Evolutionary conservation across 2,888 invertebrate genomes (phyloP).

Genomic region (Ametastegia equiseti): DNA sequence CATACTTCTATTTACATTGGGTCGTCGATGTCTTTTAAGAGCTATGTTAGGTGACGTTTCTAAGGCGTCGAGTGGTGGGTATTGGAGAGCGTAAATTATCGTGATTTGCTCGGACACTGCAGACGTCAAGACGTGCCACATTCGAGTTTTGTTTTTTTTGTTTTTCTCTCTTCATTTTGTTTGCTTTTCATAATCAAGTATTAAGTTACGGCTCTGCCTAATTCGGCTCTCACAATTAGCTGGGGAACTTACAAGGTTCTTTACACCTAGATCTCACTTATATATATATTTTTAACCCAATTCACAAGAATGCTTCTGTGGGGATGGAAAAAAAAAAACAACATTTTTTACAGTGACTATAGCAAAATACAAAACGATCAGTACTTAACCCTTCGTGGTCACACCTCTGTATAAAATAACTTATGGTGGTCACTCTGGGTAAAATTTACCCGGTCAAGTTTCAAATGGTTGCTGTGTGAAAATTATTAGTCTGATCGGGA

Average conservation of each 20-base stretch:
- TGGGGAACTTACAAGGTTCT: background rate
- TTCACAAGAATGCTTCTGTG: background rate
- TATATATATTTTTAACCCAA: background rate
- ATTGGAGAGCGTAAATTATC: conserved; percentile 10
- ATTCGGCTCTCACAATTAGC: conserved; percentile 17
- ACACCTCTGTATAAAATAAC: too few relatives aligned
- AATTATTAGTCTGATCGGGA: too few relatives aligned
- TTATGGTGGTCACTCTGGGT: too few relatives aligned
- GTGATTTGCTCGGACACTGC: background rate
- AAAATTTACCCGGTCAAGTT: too few relatives aligned
- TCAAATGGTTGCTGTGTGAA: too few relatives aligned
- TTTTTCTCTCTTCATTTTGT: background rate
- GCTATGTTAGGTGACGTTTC: background rate
- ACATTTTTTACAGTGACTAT: background rate
- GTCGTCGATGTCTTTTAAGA: conserved; percentile 12
- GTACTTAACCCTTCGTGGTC: too few relatives aligned
- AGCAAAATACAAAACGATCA: too few relatives aligned
- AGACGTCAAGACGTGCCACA: conserved; percentile 3
- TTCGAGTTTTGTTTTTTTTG: too few relatives aligned
- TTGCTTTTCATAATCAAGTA: conserved; percentile 23
- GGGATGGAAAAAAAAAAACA: background rate
- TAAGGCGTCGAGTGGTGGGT: background rate
- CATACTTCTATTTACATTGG: conserved; percentile 16
- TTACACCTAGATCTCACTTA: conserved; percentile 4
- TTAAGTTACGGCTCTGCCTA: conserved; percentile 9